Percentiles rank a stretch among this genome's conserved stretches.
Conservation (phyloP, 2,888 invertebrate genomes). For the Pseudoips prasinana region DNA sequence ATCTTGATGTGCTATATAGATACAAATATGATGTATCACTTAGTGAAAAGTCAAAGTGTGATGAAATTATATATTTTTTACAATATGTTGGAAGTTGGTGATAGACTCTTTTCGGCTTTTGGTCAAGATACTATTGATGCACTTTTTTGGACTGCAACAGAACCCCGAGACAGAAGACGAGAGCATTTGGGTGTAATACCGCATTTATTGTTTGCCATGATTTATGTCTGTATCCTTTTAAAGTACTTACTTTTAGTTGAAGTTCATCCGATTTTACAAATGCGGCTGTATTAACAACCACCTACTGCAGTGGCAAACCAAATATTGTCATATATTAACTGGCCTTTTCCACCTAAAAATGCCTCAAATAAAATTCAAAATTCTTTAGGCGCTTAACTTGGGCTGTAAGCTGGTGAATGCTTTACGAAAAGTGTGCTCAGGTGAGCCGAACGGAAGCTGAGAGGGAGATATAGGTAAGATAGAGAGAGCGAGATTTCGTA, state of each 20-base stretch:
- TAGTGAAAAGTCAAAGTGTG: conserved; percentile 98
- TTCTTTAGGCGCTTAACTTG: too few species aligned
- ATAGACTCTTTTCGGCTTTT: conserved; percentile 96
- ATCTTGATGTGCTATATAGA: conserved; percentile 95
- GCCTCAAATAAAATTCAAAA: too few species aligned
- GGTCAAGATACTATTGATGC: conserved; percentile 99
- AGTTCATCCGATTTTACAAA: too few species aligned
- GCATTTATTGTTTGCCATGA: conserved; percentile 94
- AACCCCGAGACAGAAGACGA: conserved; percentile 91
- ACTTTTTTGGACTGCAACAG: conserved; percentile 98
- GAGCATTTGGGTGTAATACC: conserved; percentile 94
- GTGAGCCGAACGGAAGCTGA: too few species aligned
- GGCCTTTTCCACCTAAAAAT: background rate
- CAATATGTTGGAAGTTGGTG: conserved; percentile 99
- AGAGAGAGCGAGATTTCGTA: too few species aligned
- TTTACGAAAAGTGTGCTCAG: too few species aligned
- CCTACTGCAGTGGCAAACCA: too few species aligned
- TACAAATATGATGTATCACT: conserved; percentile 98
- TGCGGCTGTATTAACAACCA: too few species aligned
- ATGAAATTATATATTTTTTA: conserved; percentile 99
- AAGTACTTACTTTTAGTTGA: too few species aligned
- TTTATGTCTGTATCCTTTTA: conserved; percentile 97
- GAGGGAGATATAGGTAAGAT: too few species aligned
- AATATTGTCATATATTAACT: too few species aligned
- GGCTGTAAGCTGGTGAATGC: too few species aligned